phyloP scores from a whole-genome alignment of 2,113 vertebrate genomes.

The Mobula hypostoma region DNA sequence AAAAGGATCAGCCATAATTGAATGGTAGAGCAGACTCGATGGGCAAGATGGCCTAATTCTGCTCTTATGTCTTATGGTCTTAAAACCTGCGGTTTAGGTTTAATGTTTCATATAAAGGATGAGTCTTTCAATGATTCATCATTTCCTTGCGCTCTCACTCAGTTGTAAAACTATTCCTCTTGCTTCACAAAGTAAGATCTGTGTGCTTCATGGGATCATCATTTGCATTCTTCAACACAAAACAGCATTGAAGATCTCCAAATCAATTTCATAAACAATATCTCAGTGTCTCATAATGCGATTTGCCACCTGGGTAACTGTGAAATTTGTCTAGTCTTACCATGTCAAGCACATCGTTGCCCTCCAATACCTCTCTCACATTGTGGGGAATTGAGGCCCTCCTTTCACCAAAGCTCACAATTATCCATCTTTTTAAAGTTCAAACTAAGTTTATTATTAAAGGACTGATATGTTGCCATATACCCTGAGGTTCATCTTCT shows the following conservation, averaged over 20 bases:
- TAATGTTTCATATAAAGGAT: neutral
- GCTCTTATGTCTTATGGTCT: no score
- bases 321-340: neutral
- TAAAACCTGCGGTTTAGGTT: neutral
- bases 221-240: neutral
- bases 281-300: neutral
- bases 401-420: neutral
- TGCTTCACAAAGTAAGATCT: neutral
- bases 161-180: neutral
- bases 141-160: neutral
- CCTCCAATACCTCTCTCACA: neutral
- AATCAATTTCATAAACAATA: no score
- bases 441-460: no score
- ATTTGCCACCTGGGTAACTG: neutral
- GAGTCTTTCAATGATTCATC: neutral
- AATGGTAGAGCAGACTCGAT: no score
- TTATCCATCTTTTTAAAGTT: neutral
- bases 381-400: neutral
- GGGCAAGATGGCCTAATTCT: no score
- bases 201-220: neutral
- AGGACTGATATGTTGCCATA: no score
- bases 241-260: no score
- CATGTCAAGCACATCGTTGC: neutral
- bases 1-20: no score
- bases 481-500: no score